phyloP scores from a whole-genome alignment of 2,797 vertebrate species.

The Anabacerthia variegaticeps region DNA sequence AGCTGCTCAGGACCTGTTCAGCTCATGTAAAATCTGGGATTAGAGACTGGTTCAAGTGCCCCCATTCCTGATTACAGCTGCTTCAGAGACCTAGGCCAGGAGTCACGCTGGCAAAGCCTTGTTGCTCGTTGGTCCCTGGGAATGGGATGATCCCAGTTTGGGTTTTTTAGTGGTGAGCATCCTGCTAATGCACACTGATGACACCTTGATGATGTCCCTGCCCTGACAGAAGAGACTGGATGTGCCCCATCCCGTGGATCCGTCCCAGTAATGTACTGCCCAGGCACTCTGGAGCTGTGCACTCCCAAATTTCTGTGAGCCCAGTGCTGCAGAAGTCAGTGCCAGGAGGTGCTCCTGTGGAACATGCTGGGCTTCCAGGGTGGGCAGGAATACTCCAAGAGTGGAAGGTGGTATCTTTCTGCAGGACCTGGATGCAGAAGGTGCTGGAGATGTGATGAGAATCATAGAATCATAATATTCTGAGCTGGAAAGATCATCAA shows the following conservation, averaged over 20 bases:
- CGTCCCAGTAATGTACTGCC: background rate
- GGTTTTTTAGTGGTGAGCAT: background rate
- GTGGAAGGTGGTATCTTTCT: background rate
- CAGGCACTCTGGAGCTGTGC: background rate
- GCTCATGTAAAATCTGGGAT: slow-evolving; percentile 42
- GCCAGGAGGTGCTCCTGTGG: background rate
- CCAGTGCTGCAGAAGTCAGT: background rate
- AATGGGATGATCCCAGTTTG: background rate
- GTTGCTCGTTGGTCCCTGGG: background rate
- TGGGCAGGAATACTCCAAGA: rapidly evolving
- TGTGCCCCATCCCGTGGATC: too few relatives aligned
- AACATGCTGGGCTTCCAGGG: background rate
- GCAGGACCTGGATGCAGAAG: background rate
- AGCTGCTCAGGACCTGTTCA: slow-evolving; percentile 27
- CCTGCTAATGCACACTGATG: background rate
- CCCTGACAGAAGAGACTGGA: background rate
- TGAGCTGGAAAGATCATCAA: background rate
- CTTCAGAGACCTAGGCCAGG: background rate
- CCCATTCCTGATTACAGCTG: background rate
- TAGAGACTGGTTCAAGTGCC: background rate
- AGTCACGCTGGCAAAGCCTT: background rate
- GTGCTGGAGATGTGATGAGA: background rate
- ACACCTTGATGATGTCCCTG: background rate
- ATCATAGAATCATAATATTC: background rate
- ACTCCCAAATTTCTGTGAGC: background rate